Base-by-base conservation (phyloP, 2,888 invertebrate species). In the Idaea aversata region DNA sequence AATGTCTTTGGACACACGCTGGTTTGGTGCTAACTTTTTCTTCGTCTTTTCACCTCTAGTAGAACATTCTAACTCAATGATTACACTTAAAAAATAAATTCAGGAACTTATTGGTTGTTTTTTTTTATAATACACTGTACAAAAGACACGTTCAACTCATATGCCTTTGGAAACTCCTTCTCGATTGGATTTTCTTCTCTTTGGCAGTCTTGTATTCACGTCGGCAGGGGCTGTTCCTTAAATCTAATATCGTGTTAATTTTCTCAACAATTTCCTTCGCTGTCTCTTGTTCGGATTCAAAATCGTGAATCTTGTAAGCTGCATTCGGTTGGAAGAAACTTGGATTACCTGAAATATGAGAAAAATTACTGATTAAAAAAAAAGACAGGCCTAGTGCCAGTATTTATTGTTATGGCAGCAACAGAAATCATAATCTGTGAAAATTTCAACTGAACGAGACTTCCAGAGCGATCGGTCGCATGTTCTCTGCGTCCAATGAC, bases 241-340 rank as follows among this genome's bases (percentile, higher is more conserved):
- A 92, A 80, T 98, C 97, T 68, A 98, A 87, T 70, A 98, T 98
- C 68, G 97, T 95, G 86, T 97, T 97, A 13, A 98, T 94, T 91
- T 98, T 98, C 72, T 96, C 95, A 0, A 97, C 96, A 62, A 98
- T 98, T 86, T 97, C 97, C 72, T 95, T 95, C 0, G 97, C 97
- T 1, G 94, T 94, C 4, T 93, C 93, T 61, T 94, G 94, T 71
- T 97, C 97, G 4, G 96, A 95, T 88, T 98, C 98, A 82, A 98
- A 98, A 81, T 97, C 97, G 77, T 97, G 97, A 81, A 96, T 95
- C 83, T 98, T 98, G 86, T 97, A 98, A 63, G 95, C 95, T 5
- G 93, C 87, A 70, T 84, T 89, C 65, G 84, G 82, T 71, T 86
- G 83, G 71, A 88, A 88, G 70, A 88, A 81, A 70, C 79, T 84